phyloP scores from a whole-genome alignment of 2,113 vertebrate species.

The Cathartes aura region DNA sequence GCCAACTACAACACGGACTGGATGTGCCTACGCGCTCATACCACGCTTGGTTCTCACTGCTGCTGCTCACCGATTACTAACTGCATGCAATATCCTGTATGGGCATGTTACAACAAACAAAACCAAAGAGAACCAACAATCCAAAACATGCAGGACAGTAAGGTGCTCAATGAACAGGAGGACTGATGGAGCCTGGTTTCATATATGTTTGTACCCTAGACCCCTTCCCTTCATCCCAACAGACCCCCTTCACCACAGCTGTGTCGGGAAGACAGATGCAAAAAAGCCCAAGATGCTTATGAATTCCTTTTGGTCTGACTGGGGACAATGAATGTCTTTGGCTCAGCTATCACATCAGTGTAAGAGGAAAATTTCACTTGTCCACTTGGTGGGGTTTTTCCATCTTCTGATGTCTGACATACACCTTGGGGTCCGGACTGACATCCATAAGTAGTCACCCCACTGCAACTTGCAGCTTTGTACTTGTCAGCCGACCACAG shows the following conservation, averaged over 20 bases:
- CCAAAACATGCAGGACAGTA: accelerated
- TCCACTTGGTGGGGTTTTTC: background rate
- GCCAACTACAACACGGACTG: background rate
- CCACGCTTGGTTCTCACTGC: background rate
- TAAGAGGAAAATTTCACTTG: background rate
- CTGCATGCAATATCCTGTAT: accelerated
- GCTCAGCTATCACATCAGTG: background rate
- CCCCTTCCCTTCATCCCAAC: background rate
- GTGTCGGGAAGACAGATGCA: background rate
- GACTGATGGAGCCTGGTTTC: background rate
- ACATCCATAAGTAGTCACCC: background rate
- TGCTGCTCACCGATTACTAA: background rate
- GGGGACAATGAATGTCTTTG: background rate
- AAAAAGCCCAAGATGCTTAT: background rate
- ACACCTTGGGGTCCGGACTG: background rate
- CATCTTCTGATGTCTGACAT: background rate
- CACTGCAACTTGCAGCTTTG: background rate
- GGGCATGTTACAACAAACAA: background rate
- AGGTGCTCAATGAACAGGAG: background rate
- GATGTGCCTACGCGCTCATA: background rate
- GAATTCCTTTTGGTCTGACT: background rate
- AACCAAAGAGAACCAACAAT: background rate
- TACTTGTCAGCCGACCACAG: accelerated
- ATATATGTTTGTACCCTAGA: background rate
- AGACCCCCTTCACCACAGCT: background rate